Percentiles rank a stretch among this genome's conserved stretches.
These are phyloP conservation scores for Dolichallabes microphthalmus DNA, from an alignment of 2,113 vertebrate species.

Conservation along the genomic window DNA sequence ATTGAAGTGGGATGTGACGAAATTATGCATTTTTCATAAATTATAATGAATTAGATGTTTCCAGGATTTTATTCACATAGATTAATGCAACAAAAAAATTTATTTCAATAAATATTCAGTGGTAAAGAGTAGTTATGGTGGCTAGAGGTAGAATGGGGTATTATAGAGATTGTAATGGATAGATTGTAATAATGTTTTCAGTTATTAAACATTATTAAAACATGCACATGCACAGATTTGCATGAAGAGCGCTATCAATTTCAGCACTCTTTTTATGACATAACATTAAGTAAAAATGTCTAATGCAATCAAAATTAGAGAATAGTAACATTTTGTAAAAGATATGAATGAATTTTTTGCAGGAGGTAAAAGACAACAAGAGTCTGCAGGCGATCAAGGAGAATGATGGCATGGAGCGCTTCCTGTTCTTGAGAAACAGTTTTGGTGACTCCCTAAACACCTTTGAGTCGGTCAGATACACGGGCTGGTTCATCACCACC, in stretches of 20 bases:
- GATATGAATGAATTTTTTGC: neutral
- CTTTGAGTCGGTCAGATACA: conserved; percentile 63
- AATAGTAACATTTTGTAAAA: neutral
- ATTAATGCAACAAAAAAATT: neutral
- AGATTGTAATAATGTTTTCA: no score
- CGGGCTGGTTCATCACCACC: conserved; percentile 66
- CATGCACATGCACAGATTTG: no score
- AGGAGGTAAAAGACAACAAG: conserved; percentile 42
- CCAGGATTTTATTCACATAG: neutral
- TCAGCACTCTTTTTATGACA: neutral
- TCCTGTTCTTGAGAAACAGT: conserved; percentile 60
- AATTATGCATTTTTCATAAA: neutral
- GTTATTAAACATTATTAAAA: no score
- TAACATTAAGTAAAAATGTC: neutral
- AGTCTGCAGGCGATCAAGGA: conserved; percentile 24
- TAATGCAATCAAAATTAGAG: neutral
- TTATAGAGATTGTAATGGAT: no score
- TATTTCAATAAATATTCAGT: neutral
- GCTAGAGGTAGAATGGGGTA: neutral
- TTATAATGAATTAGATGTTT: neutral
- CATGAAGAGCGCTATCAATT: no score
- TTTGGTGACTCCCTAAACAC: neutral
- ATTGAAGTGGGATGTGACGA: neutral
- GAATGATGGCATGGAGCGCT: conserved; percentile 33
- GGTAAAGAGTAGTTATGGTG: neutral